phyloP scores from a whole-genome alignment of 2,888 invertebrate genomes.

The Lithophane socia region DNA sequence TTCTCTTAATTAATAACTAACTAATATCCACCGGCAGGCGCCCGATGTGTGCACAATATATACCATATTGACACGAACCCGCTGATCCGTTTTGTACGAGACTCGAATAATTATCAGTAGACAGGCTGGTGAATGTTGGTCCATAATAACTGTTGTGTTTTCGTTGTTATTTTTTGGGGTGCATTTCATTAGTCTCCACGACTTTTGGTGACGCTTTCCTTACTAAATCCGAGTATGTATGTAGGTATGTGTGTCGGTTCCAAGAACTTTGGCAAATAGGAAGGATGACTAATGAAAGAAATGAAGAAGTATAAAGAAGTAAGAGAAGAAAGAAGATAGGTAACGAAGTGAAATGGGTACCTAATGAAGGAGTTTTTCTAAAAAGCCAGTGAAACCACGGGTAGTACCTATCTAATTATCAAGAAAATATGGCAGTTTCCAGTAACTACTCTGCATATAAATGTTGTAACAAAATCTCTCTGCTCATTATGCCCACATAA shows the following conservation, averaged over 20 bases:
- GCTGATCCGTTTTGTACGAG: constrained; percentile 39
- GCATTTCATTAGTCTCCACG: not conserved
- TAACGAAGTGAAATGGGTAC: not conserved
- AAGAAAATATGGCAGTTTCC: not conserved
- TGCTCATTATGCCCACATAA: not conserved
- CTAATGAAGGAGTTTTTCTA: not conserved
- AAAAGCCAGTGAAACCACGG: not conserved
- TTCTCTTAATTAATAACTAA: constrained; percentile 55
- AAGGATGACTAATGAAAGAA: not conserved
- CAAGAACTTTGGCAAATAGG: not conserved
- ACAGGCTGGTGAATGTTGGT: not conserved
- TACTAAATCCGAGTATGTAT: not conserved
- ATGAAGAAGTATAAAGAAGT: not conserved
- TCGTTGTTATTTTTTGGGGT: not conserved
- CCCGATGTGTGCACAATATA: constrained; percentile 42
- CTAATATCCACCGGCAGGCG: constrained; percentile 25
- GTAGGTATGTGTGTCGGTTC: not conserved
- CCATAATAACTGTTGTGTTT: not conserved
- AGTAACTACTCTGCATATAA: not conserved
- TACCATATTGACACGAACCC: constrained; percentile 46
- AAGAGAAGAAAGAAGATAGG: not conserved
- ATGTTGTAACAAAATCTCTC: not conserved
- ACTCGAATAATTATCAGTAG: constrained; percentile 30
- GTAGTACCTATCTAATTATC: not conserved
- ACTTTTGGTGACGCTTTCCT: not conserved